Evolutionary conservation across 2,113 vertebrate genomes (phyloP).

Genomic region (Sinocyclocheilus anophthalmus): DNA sequence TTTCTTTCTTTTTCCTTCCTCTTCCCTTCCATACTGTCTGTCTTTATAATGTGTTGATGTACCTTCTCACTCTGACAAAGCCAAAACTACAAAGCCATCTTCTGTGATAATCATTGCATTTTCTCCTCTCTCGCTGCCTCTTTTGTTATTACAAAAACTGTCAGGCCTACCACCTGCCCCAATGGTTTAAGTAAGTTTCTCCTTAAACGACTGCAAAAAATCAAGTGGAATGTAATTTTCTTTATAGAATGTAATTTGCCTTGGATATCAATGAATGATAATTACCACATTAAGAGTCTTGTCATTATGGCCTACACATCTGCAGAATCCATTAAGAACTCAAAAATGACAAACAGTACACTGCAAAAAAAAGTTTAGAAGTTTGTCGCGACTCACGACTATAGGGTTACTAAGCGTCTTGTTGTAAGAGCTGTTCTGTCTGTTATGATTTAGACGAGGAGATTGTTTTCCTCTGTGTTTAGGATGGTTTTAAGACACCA

Average conservation of each 20-base stretch:
- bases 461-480: neutral
- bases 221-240: neutral
- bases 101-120: constrained; percentile 16
- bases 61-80: constrained; percentile 13
- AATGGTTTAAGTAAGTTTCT: constrained; percentile 15
- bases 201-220: constrained; percentile 18
- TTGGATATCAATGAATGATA: constrained; percentile 32
- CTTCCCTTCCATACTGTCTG: neutral
- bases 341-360: neutral
- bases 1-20: neutral
- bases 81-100: constrained; percentile 16
- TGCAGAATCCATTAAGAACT: constrained; percentile 23
- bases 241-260: constrained; percentile 4
- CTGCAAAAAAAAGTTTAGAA: neutral
- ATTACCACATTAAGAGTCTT: constrained; percentile 21
- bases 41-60: constrained; percentile 13
- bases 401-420: neutral
- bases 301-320: constrained; percentile 14
- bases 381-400: neutral
- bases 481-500: neutral
- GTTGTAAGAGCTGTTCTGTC: neutral
- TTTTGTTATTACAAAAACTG: constrained; percentile 24
- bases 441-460: neutral
- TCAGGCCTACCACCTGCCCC: constrained; percentile 21
- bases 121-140: neutral